Evolutionary conservation across 2,797 vertebrate genomes (phyloP), one percentile per base, ranked within the genome.

Genomic region (Myotis pilosus): DNA sequence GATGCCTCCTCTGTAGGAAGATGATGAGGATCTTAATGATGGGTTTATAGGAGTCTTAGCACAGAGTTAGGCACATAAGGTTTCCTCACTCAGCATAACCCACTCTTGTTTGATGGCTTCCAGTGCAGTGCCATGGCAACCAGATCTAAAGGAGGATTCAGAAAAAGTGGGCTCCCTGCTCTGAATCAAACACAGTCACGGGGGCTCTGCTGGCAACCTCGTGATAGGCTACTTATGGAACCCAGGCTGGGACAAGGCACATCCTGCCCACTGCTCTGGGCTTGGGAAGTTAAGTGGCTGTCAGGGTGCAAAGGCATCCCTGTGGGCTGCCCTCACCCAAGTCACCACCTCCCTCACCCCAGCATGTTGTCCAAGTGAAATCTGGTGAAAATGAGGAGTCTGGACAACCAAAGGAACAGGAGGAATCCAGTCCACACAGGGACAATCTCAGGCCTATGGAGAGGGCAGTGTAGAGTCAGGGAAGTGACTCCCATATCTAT

Each of bases 351-450:
- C 4, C n/a, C 28, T 55, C 64, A 53, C 6, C 12, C 11, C 25
- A 80, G 51, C 15, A 30, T 88, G 47, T 33, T 76, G 38, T 80
- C 33, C 44, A 68, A 79, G 64, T 72, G 33, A 96, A 96, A 95
- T 55, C 28, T 62, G 71, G 53, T 76, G 36, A 93, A 75, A 92
- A 89, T 25, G 66, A 92, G 33, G 10, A 62, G 15, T 68, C 49
- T 68, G 84, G 75, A 79, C 33, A 68, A 72, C 79, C 69, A 83
- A 86, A 78, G 33, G 11, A 66, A 13, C 19, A 86, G 25, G 38
- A 88, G 53, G 60, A 79, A 66, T 20, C 8, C 38, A 91, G 28
- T 17, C 22, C 64, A 30, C 53, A 62, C 79, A 83, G 16, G 22
- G 41, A 87, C 33, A 72, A 9, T 44, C 11, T 71, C 33, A 33